Base-by-base conservation (phyloP, 2,888 invertebrate genomes). In the Tanytarsus gracilentus region DNA sequence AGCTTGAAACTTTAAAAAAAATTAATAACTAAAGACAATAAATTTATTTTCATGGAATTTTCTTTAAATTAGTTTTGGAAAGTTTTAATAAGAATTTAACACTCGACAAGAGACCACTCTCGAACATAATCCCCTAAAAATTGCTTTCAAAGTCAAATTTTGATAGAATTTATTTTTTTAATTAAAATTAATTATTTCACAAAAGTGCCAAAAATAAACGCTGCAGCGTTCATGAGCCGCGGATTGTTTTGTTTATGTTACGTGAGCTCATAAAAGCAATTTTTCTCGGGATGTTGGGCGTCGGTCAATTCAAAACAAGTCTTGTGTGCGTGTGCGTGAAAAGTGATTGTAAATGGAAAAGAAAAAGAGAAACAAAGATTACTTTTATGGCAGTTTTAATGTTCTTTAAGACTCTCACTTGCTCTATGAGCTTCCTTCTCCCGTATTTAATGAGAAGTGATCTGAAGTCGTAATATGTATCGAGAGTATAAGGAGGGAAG, bases 351-450 rank as follows among this genome's bases (percentile, higher is more conserved):
- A 55, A 55, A 55, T n/a, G n/a, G n/a, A n/a, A n/a, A n/a, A n/a
- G n/a, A n/a, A n/a, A n/a, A n/a, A n/a, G n/a, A n/a, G n/a, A n/a
- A n/a, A n/a, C n/a, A 55, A 55, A 55, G 55, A 55, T 55, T 55
- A 55, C 55, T 55, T 55, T 55, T 55, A 55, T 55, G 18, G 55
- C 55, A 39, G 25, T 55, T 55, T 55, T 55, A 55, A 55, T 55
- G 55, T 55, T 53, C 29, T 55, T 55, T 39, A 39, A 55, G 55
- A 21, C 55, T 55, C n/a, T 55, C 44, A 44, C 21, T 23, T 23
- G 23, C 23, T 44, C 44, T 23, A 23, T 44, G n/a, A 6, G 16
- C 36, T 36, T 36, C 36, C 36, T 33, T 33, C 23, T 33, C 27
- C n/a, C 36, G 33, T 39, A 33, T 40, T 40, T 55, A 55, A 55